Evolutionary conservation across 2,113 vertebrate genomes (phyloP), one percentile per base, ranked within the genome.

Genomic region (Deroptyus accipitrinus): DNA sequence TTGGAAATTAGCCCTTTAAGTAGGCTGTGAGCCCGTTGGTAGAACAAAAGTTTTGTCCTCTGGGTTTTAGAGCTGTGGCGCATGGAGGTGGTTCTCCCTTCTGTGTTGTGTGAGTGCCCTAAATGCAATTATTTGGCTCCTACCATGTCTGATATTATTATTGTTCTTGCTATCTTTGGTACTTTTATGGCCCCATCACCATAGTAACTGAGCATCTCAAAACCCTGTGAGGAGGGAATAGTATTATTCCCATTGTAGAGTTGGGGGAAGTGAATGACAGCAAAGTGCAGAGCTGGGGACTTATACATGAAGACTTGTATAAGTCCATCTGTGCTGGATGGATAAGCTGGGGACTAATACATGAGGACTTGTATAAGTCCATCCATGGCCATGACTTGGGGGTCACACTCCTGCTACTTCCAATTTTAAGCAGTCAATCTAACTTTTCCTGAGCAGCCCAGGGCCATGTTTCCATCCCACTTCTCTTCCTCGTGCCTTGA

Each of bases 131-230:
- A 96, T 92, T 96, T 96, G 96, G 83, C 95, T 95, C 86, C 89
- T 89, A 92, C 92, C 83, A 92, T 96, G 96, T 94, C 96, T 95
- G 88, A 95, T 95, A 95, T 96, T 95, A 95, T 96, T 97, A 95
- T 94, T 96, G 92, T 97, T 97, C 96, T 95, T 91, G 88, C 95
- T 97, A 94, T 95, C 96, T 96, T 94, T 73, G 88, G 96, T 93
- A 95, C 96, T 96, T 96, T 95, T 95, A 96, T 95, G 92, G 88
- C 90, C 88, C 96, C 81, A 96, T 96, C 95, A 96, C 96, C 95
- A 96, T 96, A 97, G 96, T 96, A 97, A 97, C 96, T 87, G 86
- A 97, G 88, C 83, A 95, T 96, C 96, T 97, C 88, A 92, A 82
- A 97, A 62, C 88, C 91, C 78, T 94, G 86, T 46, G 86, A 96